Percentiles rank a stretch among this genome's conserved stretches.
phyloP scores from a whole-genome alignment of 2,797 vertebrate species.

The Ctenochaetus hawaiiensis region DNA sequence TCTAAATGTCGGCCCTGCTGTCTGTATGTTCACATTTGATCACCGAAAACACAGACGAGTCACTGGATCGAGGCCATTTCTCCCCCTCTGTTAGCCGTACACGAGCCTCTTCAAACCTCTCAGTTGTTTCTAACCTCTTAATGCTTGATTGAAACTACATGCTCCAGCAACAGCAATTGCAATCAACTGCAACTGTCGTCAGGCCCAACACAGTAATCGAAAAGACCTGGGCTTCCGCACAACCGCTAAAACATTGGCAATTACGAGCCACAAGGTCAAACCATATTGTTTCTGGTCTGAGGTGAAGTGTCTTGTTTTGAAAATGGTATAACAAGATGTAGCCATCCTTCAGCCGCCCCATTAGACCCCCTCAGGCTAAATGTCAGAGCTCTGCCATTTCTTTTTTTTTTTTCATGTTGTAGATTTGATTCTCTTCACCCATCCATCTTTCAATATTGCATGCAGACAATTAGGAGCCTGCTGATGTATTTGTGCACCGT shows the following conservation, averaged over 20 bases:
- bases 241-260: conserved; percentile 64
- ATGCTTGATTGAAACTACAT: conserved; percentile 76
- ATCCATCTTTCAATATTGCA: conserved; percentile 68
- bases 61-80: conserved; percentile 52
- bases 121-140: conserved; percentile 71
- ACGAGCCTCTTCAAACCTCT: conserved; percentile 66
- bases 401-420: conserved; percentile 27
- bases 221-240: conserved; percentile 52
- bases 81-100: conserved; percentile 33
- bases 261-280: conserved; percentile 78
- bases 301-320: conserved; percentile 72
- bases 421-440: conserved; percentile 62
- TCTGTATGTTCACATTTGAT: conserved; percentile 40
- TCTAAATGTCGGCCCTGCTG: conserved; percentile 34
- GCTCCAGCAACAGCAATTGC: conserved; percentile 66
- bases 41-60: conserved; percentile 31
- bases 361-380: conserved; percentile 73
- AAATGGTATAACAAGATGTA: conserved; percentile 69
- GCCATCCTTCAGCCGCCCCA: conserved; percentile 57
- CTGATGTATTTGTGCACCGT: conserved; percentile 60
- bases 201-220: conserved; percentile 62
- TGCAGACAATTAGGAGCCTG: conserved; percentile 70
- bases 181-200: conserved; percentile 69
- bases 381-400: conserved; percentile 64
- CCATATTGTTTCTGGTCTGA: conserved; percentile 59